Base-by-base conservation (phyloP, 2,797 vertebrate species). In the Danio kyathit region DNA sequence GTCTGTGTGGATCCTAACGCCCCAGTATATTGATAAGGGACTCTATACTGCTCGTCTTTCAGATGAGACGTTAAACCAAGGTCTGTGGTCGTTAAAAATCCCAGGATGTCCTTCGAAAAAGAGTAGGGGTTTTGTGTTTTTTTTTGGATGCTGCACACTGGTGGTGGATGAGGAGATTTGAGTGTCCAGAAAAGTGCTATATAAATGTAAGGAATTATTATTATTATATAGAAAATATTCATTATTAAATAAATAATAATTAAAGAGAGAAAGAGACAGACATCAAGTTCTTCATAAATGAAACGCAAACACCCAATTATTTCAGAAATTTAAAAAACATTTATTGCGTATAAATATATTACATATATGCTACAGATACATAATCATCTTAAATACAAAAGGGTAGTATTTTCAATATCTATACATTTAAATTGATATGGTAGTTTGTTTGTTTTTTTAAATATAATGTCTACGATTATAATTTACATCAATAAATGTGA, bases 341-440 rank as follows among this genome's bases (percentile, higher is more conserved):
- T 98, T 99, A 99, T 99, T 99, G 98, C 94, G 98, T 98, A 98
- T 99, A 99, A 99, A 99, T 99, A 99, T 99, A 99, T 99, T 99
- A 99, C 97, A 99, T 99, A 98, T 98, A 98, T 96, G 97, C 98
- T 99, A 99, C 96, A 96, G 97, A 97, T 99, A 99, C 96, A 97
- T 96, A 98, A 98, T 98, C 95, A 97, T 98, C 96, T 98, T 98
- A 99, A 97, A 97, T 99, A 97, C 96, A 97, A 95, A 96, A 96
- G 97, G 95, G 96, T 98, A 97, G 94, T 97, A 98, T 98, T 97
- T 98, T 96, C 97, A 98, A 98, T 98, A 98, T 97, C 97, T 99
- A 99, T 99, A 99, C 97, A 99, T 97, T 98, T 98, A 97, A 98
- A 96, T 96, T 94, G 97, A 98, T 99, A 98, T 96, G 96, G 96